Evolutionary conservation across 2,888 invertebrate species (phyloP).

Genomic region (Gibbula magus): DNA sequence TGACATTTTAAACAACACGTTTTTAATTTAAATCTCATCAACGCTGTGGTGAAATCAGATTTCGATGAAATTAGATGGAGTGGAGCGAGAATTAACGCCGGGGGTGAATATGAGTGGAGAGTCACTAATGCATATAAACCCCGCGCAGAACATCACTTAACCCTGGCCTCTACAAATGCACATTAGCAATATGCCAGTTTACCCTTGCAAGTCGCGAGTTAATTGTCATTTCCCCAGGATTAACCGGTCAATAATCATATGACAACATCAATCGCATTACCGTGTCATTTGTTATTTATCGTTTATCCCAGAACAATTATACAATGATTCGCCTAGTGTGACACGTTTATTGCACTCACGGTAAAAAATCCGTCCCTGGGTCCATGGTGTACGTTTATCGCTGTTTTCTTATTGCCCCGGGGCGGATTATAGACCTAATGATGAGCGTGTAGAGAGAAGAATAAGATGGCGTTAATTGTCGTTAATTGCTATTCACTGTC

Average conservation of each 20-base stretch:
- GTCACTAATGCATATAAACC: too few relatives aligned
- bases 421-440: background rate
- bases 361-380: background rate
- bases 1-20: too few relatives aligned
- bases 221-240: slow-evolving; percentile 20
- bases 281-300: slow-evolving; percentile 11
- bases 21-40: too few relatives aligned
- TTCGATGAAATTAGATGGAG: too few relatives aligned
- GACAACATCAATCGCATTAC: slow-evolving; percentile 20
- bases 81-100: too few relatives aligned
- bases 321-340: background rate
- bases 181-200: background rate
- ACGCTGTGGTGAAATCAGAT: too few relatives aligned
- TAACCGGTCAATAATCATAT: slow-evolving; percentile 6
- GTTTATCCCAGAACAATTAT: slow-evolving; percentile 17
- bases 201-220: slow-evolving; percentile 11
- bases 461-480: slow-evolving; percentile 15
- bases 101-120: too few relatives aligned
- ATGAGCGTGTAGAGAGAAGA: background rate
- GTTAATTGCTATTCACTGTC: slow-evolving; percentile 14
- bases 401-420: background rate
- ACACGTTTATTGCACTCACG: slow-evolving; percentile 10
- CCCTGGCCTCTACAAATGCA: background rate
- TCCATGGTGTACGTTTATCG: background rate
- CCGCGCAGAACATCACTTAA: background rate